phyloP scores from a whole-genome alignment of 1,140 invertebrate species.

The Bombyx mandarina region DNA sequence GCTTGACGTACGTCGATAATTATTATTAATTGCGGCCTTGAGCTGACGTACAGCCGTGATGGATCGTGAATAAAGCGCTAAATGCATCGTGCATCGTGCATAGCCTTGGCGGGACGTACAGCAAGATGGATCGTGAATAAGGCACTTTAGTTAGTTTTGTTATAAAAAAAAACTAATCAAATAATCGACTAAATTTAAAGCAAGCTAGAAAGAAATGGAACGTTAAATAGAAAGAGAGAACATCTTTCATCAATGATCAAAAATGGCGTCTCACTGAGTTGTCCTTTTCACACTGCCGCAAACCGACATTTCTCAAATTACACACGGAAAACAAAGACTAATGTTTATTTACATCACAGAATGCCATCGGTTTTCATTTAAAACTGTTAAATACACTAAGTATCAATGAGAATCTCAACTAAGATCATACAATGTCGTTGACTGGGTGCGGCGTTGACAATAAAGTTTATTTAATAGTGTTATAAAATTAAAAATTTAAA shows the following conservation, averaged over 20 bases:
- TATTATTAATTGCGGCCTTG: too few species aligned
- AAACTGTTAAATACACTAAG: background rate
- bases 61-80: too few species aligned
- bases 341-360: constrained; percentile 21
- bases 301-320: constrained; percentile 34
- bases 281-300: constrained; percentile 55
- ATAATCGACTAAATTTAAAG: too few species aligned
- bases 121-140: too few species aligned
- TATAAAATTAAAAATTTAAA: constrained; percentile 15
- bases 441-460: constrained; percentile 30
- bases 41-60: too few species aligned
- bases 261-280: constrained; percentile 65
- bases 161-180: too few species aligned
- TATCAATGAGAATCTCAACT: background rate
- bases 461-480: constrained; percentile 6
- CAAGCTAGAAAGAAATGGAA: constrained; percentile 7
- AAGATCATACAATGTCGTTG: constrained; percentile 26
- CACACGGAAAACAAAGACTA: constrained; percentile 35
- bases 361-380: background rate
- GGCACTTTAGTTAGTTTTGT: too few species aligned
- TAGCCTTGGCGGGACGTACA: too few species aligned
- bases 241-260: constrained; percentile 12
- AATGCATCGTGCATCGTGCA: too few species aligned
- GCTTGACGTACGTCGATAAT: too few species aligned
- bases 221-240: constrained; percentile 8